phyloP scores from a whole-genome alignment of 2,113 vertebrate species.

The Nothoprocta pentlandii region DNA sequence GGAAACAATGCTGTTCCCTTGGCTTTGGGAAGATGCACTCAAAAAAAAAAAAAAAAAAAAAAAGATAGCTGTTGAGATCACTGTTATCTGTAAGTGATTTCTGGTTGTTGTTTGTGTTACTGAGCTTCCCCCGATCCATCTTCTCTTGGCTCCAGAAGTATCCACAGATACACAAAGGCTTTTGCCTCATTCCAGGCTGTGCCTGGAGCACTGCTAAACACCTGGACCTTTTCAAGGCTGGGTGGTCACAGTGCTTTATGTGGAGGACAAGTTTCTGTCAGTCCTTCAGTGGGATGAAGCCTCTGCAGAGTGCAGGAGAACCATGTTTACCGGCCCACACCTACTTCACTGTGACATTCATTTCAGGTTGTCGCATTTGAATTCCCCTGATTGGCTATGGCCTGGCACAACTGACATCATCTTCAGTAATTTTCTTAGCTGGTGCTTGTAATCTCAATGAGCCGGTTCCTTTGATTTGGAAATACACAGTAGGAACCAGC shows the following conservation, averaged over 20 bases:
- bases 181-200: slow-evolving; percentile 13
- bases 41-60: neutral
- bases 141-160: neutral
- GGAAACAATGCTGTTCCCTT: neutral
- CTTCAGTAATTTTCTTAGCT: neutral
- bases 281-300: neutral
- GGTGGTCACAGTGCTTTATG: slow-evolving; percentile 67
- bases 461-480: slow-evolving; percentile 14
- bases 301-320: neutral
- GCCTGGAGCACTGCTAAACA: slow-evolving; percentile 14
- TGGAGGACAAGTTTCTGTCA: slow-evolving; percentile 6
- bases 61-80: neutral
- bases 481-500: neutral
- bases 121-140: neutral
- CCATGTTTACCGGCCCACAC: neutral
- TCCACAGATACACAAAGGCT: neutral
- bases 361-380: neutral
- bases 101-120: neutral
- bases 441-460: neutral
- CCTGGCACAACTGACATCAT: neutral
- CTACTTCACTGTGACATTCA: neutral
- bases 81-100: neutral
- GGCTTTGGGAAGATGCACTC: neutral
- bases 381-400: neutral
- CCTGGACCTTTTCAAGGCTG: slow-evolving; percentile 66